Percentiles rank a stretch among this genome's conserved stretches.
phyloP scores from a whole-genome alignment of 2,797 vertebrate species.

The Pangasius macronema region DNA sequence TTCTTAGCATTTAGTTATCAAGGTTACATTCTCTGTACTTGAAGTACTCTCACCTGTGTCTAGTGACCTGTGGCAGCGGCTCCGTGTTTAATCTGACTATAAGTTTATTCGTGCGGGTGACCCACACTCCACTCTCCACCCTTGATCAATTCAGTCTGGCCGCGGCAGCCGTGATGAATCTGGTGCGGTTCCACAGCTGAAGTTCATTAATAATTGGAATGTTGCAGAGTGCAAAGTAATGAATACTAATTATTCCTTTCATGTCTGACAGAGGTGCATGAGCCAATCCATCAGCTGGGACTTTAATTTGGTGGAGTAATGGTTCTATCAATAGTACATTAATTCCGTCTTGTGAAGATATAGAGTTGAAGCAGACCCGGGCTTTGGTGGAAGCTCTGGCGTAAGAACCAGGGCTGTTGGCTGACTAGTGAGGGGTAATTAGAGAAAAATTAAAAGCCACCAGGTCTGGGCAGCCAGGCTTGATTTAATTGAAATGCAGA shows the following conservation, averaged over 20 bases:
- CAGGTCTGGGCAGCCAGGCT: constrained; percentile 83
- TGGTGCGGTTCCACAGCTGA: constrained; percentile 87
- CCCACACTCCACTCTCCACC: constrained; percentile 78
- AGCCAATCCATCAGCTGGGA: constrained; percentile 98
- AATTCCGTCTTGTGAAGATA: constrained; percentile 99
- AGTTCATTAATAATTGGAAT: constrained; percentile 99
- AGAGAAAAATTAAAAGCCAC: constrained; percentile 94
- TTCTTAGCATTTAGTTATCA: constrained; percentile 13
- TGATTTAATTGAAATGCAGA: constrained; percentile 96
- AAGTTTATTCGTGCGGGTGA: constrained; percentile 79
- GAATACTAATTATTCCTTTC: constrained; percentile 99
- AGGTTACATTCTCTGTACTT: neutral
- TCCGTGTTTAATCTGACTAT: constrained; percentile 77
- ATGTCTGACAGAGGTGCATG: constrained; percentile 93
- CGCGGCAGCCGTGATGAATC: constrained; percentile 91
- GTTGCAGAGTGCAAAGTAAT: constrained; percentile 99
- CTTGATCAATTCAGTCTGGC: constrained; percentile 85
- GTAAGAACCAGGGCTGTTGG: constrained; percentile 84
- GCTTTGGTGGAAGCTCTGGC: constrained; percentile 79
- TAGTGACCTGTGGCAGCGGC: constrained; percentile 69
- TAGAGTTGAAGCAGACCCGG: constrained; percentile 94
- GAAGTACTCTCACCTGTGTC: constrained; percentile 52
- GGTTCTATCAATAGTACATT: constrained; percentile 99
- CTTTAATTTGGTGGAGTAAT: constrained; percentile 99
- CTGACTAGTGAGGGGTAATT: constrained; percentile 91